Percentiles rank a stretch among this genome's conserved stretches.
Conservation (phyloP, 2,113 vertebrate species). For the Thalassarche chlororhynchos region DNA sequence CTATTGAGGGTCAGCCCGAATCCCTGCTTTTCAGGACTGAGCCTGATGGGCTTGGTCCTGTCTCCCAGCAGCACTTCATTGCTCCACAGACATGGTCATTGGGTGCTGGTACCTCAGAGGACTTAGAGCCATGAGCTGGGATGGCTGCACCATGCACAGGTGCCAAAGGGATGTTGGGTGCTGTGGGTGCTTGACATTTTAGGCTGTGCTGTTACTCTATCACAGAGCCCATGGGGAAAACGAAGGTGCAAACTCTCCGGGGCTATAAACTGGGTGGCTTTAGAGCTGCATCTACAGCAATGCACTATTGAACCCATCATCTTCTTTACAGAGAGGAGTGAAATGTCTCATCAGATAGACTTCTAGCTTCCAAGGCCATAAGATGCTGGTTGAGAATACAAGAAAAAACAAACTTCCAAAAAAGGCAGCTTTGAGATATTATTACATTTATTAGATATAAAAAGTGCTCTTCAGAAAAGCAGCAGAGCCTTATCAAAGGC, state of each 20-base stretch:
- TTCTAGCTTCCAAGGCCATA: background rate
- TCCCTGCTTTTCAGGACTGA: background rate
- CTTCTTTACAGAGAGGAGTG: background rate
- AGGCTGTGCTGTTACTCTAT: background rate
- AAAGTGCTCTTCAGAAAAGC: background rate
- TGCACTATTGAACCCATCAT: background rate
- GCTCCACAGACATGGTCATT: background rate
- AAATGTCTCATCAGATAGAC: background rate
- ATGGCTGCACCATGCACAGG: background rate
- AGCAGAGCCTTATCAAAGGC: background rate
- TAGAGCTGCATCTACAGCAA: background rate
- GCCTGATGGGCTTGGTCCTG: background rate
- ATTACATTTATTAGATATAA: background rate
- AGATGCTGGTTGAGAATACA: background rate
- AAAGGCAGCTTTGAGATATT: background rate
- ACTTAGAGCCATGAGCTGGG: background rate
- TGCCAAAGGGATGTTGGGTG: background rate
- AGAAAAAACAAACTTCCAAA: accelerated
- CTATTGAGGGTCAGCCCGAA: accelerated
- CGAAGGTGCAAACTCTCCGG: background rate
- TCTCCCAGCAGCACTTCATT: background rate
- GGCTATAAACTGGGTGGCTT: accelerated
- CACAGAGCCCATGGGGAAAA: background rate
- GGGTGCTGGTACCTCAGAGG: background rate
- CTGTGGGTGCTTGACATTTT: accelerated